Percentiles rank a stretch among this genome's conserved stretches.
Conservation (phyloP, 2,888 invertebrate genomes). For the Adelognathus sp. region DNA sequence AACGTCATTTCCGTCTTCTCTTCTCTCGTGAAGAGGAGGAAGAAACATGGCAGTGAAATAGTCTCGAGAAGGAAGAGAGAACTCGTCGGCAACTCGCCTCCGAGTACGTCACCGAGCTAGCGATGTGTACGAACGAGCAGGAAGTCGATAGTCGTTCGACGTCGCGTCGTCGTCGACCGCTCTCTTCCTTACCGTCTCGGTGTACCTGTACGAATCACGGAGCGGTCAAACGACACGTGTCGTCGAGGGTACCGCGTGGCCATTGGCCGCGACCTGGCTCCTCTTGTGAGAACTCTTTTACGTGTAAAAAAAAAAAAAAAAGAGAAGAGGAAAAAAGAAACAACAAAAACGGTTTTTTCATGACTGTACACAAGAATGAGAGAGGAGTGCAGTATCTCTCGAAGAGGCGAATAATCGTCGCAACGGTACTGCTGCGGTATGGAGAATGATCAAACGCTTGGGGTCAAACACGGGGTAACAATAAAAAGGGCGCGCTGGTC, state of each 20-base stretch:
- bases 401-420: neutral
- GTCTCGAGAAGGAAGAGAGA: slow-evolving; percentile 39
- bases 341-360: too few species aligned
- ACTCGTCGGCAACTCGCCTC: neutral
- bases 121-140: slow-evolving; percentile 49
- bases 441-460: slow-evolving; percentile 34
- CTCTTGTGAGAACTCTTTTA: neutral
- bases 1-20: slow-evolving; percentile 72
- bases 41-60: slow-evolving; percentile 46
- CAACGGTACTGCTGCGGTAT: slow-evolving; percentile 2
- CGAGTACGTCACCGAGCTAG: slow-evolving; percentile 26
- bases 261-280: neutral
- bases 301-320: neutral
- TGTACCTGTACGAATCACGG: slow-evolving; percentile 36
- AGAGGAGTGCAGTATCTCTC: slow-evolving; percentile 6
- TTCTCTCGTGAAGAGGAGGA: slow-evolving; percentile 39
- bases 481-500: slow-evolving; percentile 58
- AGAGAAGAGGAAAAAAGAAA: too few species aligned
- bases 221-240: slow-evolving; percentile 74
- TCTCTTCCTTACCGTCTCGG: slow-evolving; percentile 2
- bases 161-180: neutral
- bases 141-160: slow-evolving; percentile 57
- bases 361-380: neutral
- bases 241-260: slow-evolving; percentile 34
- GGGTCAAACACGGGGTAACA: slow-evolving; percentile 58